Base-by-base conservation (phyloP, 2,888 invertebrate species). In the Latrodectus elegans region DNA sequence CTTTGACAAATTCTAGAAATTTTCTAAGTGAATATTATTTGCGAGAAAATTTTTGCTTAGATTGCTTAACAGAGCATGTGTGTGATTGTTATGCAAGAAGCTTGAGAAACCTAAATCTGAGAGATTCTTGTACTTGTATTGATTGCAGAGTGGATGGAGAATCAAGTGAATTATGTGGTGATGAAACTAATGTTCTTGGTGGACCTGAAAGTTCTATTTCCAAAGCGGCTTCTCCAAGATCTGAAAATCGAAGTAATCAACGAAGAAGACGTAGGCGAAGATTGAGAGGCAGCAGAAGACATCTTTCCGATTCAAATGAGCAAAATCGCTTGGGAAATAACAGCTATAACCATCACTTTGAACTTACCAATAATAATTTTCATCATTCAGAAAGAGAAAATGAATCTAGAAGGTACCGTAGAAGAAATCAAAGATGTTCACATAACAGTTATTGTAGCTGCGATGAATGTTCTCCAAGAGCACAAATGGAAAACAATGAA, bases 1-100 rank as follows among this genome's bases (percentile, higher is more conserved):
- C 76, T 11, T 14, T 87, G 1, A 55, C 53, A 10, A 55, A 81
- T 72, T 77, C 81, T 9, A 53, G 55, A 12, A 77, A 60, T 55
- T 87, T 87, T 76, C 53, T 87, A 53, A 65, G 81, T 11, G 38
- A 68, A 64, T 87, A 87, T 22, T 65, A 77, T 65, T 52, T 55
- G 67, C 73, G 53, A 68, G 79, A 80, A 15, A 76, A 87, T 26
- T 81, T 81, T 15, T 87, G 86, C 17, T n/a, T 81, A 1, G 77
- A 73, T n/a, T 87, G 86, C 51, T 15, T 81, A 14, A 51, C 38
- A n/a, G 76, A 76, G 12, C 17, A 64, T 15, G 12, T 22, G 8
- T 60, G 73, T 26, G 72, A 81, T 49, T 73, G 67, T 15, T 77
- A 75, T 53, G n/a, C 53, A 1, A 67, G 60, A 17, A 55, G 76